Evolutionary conservation across 2,888 invertebrate species (phyloP).

Genomic region (Drosophila mimica): DNA sequence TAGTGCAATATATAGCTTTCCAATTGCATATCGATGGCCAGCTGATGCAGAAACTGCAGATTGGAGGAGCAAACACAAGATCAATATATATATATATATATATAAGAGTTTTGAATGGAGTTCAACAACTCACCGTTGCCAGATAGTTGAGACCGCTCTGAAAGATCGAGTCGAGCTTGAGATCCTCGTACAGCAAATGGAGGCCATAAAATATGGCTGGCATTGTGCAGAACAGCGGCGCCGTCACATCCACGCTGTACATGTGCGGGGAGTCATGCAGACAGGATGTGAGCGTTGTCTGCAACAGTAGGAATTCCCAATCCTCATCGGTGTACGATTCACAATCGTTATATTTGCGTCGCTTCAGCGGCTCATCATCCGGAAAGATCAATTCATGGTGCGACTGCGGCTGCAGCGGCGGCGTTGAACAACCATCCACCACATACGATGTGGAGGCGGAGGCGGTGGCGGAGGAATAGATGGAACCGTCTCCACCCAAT

Average conservation of each 20-base stretch:
- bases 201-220: slow-evolving; percentile 91
- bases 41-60: slow-evolving; percentile 88
- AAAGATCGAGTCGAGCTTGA: slow-evolving; percentile 91
- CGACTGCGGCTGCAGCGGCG: slow-evolving; percentile 21
- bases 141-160: slow-evolving; percentile 89
- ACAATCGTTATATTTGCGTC: slow-evolving; percentile 88
- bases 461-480: not conserved
- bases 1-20: slow-evolving; percentile 91
- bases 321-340: slow-evolving; percentile 90
- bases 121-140: slow-evolving; percentile 85
- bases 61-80: too few species aligned
- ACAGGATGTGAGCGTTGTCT: slow-evolving; percentile 69
- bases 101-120: not conserved
- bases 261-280: slow-evolving; percentile 56
- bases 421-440: slow-evolving; percentile 56
- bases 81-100: not conserved
- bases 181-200: slow-evolving; percentile 96
- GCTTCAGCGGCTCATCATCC: slow-evolving; percentile 89
- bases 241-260: slow-evolving; percentile 85
- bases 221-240: slow-evolving; percentile 90
- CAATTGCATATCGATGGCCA: slow-evolving; percentile 91
- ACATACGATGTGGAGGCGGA: slow-evolving; percentile 15
- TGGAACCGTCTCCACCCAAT: slow-evolving; percentile 23
- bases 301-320: slow-evolving; percentile 88
- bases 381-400: not conserved